Conservation (phyloP, 2,113 vertebrate species). For the Lamprotornis superbus region DNA sequence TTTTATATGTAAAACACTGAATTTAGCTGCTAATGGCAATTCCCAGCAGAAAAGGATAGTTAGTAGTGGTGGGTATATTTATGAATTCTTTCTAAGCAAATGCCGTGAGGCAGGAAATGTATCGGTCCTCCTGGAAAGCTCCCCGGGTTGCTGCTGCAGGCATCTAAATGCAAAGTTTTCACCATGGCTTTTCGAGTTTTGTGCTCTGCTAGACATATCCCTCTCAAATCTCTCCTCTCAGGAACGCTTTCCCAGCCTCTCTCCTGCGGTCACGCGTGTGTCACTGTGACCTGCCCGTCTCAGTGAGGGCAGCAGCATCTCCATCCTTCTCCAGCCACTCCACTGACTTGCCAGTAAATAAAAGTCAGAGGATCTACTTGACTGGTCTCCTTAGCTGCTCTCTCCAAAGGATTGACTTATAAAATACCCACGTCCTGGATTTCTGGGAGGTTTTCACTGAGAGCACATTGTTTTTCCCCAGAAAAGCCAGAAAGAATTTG, state of each 20-base stretch:
- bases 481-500: slow-evolving; percentile 33
- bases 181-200: not conserved
- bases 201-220: not conserved
- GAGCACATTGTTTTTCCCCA: not conserved
- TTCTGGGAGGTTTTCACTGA: slow-evolving; percentile 32
- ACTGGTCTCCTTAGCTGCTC: not conserved
- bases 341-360: not conserved
- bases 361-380: not conserved
- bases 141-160: not conserved
- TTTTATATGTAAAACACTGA: slow-evolving; percentile 28
- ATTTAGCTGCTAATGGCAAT: slow-evolving; percentile 52
- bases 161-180: slow-evolving; percentile 6
- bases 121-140: not conserved
- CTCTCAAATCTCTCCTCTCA: not conserved
- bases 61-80: not conserved
- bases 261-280: rapidly evolving
- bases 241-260: not conserved
- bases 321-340: not conserved
- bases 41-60: slow-evolving; percentile 33
- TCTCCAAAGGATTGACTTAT: not conserved
- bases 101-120: slow-evolving; percentile 7
- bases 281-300: not conserved
- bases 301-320: not conserved
- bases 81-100: slow-evolving; percentile 35
- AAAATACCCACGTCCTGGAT: not conserved